Conservation (phyloP, 2,888 invertebrate species). For the Diogma glabrata region DNA sequence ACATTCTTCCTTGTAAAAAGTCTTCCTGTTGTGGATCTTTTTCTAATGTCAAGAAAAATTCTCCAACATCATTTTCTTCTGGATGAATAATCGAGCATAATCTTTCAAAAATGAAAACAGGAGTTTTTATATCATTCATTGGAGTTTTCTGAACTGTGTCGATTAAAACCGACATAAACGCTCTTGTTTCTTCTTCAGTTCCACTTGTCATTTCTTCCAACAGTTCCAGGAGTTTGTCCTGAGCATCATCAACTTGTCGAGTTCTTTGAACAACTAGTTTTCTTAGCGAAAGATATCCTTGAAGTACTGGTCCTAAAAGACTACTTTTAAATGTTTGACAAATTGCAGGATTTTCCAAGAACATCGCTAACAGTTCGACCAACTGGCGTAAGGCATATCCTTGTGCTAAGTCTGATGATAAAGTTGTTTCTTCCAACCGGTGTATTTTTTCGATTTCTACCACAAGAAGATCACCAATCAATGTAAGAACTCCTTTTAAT, state of each 20-base stretch:
- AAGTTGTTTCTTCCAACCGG: conserved; percentile 78
- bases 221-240: conserved; percentile 83
- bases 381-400: conserved; percentile 85
- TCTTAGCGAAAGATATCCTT: conserved; percentile 84
- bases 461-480: conserved; percentile 75
- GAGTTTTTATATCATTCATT: conserved; percentile 85
- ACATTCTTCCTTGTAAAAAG: conserved; percentile 90
- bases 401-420: conserved; percentile 89
- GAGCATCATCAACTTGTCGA: conserved; percentile 89
- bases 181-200: conserved; percentile 89
- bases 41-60: conserved; percentile 91
- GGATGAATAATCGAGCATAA: conserved; percentile 95
- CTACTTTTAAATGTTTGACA: conserved; percentile 82
- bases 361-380: conserved; percentile 76
- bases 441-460: conserved; percentile 82
- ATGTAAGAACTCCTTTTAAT: conserved; percentile 69
- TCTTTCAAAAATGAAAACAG: conserved; percentile 94
- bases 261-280: conserved; percentile 90
- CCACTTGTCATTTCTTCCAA: conserved; percentile 93
- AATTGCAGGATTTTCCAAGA: conserved; percentile 78
- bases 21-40: conserved; percentile 99
- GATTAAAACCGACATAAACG: conserved; percentile 95
- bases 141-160: conserved; percentile 89
- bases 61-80: conserved; percentile 92
- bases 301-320: conserved; percentile 59